Evolutionary conservation across 2,797 vertebrate genomes (phyloP), one percentile per base, ranked within the genome.

Genomic region (Anguilla megastoma): DNA sequence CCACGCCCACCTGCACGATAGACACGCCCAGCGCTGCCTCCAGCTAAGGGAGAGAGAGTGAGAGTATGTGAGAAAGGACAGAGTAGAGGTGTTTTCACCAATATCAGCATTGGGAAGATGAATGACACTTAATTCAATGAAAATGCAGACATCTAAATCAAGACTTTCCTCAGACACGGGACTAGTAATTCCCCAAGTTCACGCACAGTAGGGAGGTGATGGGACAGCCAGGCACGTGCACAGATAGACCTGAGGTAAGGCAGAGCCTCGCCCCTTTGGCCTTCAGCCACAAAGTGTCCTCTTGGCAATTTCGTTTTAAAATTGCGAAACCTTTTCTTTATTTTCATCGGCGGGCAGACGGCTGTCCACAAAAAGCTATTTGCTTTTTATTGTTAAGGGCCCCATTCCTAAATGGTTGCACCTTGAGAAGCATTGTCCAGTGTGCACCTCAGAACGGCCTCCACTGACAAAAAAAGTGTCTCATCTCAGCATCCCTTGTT

Each of bases 1-100:
- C 96, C 48, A 97, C 94, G 0, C 96, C 96, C 90, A 96, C 95
- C 92, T 97, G 97, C 30, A 95, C 94, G 89, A 98, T 94, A 89
- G 93, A 93, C 90, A 96, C 92, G 45, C 94, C 96, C 94, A 98
- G 63, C 58, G 88, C n/a, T 5, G 95, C 94, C 95, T 98, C 97
- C 95, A 98, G 48, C 97, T 98, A 93, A 85, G 45, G 45, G 30
- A 33, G 45, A 2, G 69, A 0, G 14, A 54, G 6, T 82, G 74
- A 74, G 54, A 18, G 21, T 41, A 18, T 10, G 24, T 86, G 58
- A 63, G 58, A 18, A 21, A 60, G 21, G 14, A 21, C 63, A 30
- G 14, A 21, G 14, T 24, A 9, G 16, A 21, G 36, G 45, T 76
- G 12, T 71, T 79, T 4, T 41, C 74, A 41, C 33, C 33, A 79